These are phyloP conservation scores for Chymomyza procnemis DNA, from an alignment of 2,888 invertebrate species.

Conservation along the genomic window DNA sequence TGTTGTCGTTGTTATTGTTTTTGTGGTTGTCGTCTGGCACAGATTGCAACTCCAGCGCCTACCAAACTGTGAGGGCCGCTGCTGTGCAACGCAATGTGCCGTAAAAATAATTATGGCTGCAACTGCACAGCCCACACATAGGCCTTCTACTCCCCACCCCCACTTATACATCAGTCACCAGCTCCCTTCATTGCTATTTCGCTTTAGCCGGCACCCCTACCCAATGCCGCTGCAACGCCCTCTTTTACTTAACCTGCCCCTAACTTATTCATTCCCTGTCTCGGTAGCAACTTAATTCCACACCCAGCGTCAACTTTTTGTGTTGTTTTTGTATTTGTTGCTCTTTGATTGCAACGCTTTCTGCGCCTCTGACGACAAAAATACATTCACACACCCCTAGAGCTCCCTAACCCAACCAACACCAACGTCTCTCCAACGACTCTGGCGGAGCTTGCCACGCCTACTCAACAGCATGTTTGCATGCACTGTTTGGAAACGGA, in stretches of 20 bases:
- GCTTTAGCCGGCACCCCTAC: neutral
- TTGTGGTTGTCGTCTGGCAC: constrained; percentile 13
- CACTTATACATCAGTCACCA: no score
- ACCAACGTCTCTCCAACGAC: neutral
- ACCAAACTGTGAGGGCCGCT: constrained; percentile 11
- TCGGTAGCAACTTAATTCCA: constrained; percentile 18
- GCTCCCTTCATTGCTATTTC: neutral
- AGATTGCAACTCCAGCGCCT: constrained; percentile 50
- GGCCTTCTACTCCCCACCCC: constrained; percentile 38
- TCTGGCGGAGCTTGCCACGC: constrained; percentile 42
- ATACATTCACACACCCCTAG: constrained; percentile 33
- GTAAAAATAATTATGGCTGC: constrained; percentile 73
- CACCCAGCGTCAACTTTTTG: constrained; percentile 18
- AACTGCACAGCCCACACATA: constrained; percentile 56
- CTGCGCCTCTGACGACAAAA: constrained; percentile 22
- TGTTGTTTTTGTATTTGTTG: neutral
- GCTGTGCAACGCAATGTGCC: constrained; percentile 60
- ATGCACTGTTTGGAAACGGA: neutral
- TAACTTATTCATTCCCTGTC: neutral
- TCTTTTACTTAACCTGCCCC: neutral
- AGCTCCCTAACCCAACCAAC: no score
- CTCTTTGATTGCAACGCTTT: constrained; percentile 38
- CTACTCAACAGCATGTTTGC: constrained; percentile 27
- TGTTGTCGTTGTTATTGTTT: constrained; percentile 8
- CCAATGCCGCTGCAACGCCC: neutral